A percentile compares a stretch with the other conserved stretches of the same genome.
Conservation (phyloP, 2,797 vertebrate species). For the Todus mexicanus region DNA sequence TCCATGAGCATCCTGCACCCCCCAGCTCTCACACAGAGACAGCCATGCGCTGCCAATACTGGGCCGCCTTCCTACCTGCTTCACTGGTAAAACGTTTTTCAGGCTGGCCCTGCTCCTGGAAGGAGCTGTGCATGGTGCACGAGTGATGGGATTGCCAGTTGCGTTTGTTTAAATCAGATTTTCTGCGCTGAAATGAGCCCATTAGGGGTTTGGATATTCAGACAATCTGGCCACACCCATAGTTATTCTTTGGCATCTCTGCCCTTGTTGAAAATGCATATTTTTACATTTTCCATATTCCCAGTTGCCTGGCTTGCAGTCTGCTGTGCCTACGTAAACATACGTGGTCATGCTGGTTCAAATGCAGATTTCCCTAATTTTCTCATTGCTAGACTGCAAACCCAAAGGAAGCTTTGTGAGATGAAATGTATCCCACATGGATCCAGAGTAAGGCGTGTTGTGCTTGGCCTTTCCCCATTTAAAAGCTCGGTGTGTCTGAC, state of each 20-base stretch:
- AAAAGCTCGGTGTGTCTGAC: background rate
- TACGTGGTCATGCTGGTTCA: background rate
- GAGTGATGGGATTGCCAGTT: background rate
- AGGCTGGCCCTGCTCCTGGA: background rate
- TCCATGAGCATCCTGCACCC: background rate
- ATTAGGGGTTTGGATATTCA: background rate
- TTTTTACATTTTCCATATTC: background rate
- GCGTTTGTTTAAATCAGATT: background rate
- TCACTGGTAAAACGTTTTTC: background rate
- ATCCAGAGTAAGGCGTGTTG: background rate
- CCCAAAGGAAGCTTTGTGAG: background rate
- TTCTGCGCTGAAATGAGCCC: background rate
- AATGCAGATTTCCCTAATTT: background rate
- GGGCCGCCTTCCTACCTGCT: background rate
- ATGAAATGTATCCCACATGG: background rate
- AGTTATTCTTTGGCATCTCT: constrained; percentile 5
- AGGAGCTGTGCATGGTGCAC: background rate
- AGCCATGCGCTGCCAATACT: background rate
- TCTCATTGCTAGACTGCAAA: background rate
- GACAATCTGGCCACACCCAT: background rate
- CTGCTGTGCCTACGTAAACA: background rate
- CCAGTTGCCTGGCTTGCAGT: background rate
- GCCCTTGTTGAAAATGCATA: background rate
- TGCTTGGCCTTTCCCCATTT: background rate
- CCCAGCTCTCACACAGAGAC: rapidly evolving